A percentile compares a stretch with the other conserved stretches of the same genome.
Evolutionary conservation across 2,113 vertebrate species (phyloP).

Genomic region (Actenoides hombroni): DNA sequence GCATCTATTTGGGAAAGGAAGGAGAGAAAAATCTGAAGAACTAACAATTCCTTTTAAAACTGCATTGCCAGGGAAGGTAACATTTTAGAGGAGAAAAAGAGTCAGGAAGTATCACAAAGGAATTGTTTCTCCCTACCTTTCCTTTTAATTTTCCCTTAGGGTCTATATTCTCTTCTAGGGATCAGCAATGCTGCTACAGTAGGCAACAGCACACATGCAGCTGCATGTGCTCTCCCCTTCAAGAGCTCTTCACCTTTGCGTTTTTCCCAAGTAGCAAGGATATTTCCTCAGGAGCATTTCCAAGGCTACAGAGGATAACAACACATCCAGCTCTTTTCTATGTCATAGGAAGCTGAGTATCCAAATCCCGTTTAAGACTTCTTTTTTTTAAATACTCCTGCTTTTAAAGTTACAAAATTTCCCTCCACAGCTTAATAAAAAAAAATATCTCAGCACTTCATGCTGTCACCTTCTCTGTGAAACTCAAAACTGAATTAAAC

Average conservation of each 20-base stretch:
- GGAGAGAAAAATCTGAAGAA: background rate
- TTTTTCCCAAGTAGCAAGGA: background rate
- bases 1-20: background rate
- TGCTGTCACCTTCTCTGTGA: background rate
- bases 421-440: background rate
- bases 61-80: background rate
- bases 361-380: background rate
- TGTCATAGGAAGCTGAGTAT: background rate
- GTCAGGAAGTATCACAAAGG: background rate
- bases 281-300: background rate
- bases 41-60: background rate
- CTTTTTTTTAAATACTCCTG: background rate
- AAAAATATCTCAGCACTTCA: no score
- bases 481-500: background rate
- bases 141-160: background rate
- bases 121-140: background rate
- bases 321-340: background rate
- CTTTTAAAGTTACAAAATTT: background rate
- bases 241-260: background rate
- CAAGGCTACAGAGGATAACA: background rate
- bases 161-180: background rate
- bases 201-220: background rate
- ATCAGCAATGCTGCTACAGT: background rate
- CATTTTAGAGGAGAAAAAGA: background rate
- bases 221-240: background rate